Conservation (phyloP, 2,888 invertebrate genomes). For the Amorpha juglandis region DNA sequence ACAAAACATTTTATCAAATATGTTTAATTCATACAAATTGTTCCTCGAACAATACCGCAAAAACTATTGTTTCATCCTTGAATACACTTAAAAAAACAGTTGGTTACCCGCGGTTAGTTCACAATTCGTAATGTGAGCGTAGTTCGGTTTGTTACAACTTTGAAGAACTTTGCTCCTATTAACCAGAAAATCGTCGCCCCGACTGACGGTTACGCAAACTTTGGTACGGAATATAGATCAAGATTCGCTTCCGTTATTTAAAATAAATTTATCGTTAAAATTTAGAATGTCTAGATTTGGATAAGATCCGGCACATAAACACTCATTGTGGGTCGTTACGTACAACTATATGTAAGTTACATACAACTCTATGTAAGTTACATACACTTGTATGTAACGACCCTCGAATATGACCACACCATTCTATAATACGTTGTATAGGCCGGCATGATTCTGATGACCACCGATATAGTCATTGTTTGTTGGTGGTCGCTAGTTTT, state of each 20-base stretch:
- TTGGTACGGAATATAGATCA: not conserved
- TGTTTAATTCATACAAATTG: not conserved
- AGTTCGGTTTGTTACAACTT: slow-evolving; percentile 43
- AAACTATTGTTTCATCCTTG: slow-evolving; percentile 35
- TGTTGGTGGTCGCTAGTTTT: no score
- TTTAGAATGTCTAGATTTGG: no score
- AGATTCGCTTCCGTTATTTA: not conserved
- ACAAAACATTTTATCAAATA: not conserved
- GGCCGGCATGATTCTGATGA: no score
- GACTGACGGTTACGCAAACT: slow-evolving; percentile 34
- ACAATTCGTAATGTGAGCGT: slow-evolving; percentile 40
- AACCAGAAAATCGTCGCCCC: slow-evolving; percentile 40
- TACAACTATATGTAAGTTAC: no score
- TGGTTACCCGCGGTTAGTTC: slow-evolving; percentile 36
- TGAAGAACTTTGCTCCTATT: slow-evolving; percentile 44
- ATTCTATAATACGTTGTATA: no score
- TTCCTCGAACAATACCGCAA: slow-evolving; percentile 26
- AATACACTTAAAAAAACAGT: slow-evolving; percentile 38
- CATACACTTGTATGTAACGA: no score
- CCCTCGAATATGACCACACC: no score
- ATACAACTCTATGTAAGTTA: no score
- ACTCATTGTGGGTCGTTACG: no score
- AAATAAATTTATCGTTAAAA: no score
- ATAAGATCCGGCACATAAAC: no score
- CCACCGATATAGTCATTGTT: no score